Conservation (phyloP, 2,888 invertebrate species). For the Anodontia alba region DNA sequence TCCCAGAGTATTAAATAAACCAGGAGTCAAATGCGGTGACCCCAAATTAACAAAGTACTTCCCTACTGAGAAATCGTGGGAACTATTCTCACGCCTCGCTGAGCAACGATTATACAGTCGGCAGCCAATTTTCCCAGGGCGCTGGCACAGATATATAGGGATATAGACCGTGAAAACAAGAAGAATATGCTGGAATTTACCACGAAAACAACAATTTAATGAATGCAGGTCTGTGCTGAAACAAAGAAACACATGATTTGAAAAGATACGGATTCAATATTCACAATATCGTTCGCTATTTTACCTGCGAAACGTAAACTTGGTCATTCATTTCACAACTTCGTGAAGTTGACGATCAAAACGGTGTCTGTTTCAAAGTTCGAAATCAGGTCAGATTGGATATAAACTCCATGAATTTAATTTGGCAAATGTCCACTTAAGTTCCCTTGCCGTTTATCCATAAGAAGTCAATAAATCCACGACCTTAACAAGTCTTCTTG, state of each 20-base stretch:
- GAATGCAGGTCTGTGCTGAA: not conserved
- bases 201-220: not conserved
- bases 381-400: conserved; percentile 10
- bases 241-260: not conserved
- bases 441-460: conserved; percentile 9
- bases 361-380: conserved; percentile 14
- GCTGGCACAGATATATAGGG: not conserved
- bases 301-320: conserved; percentile 76
- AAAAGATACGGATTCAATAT: not conserved
- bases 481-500: conserved; percentile 38
- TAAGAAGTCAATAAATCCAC: conserved; percentile 8
- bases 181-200: no score
- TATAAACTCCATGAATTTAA: not conserved
- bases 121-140: conserved; percentile 59
- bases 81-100: conserved; percentile 61
- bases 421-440: conserved; percentile 1
- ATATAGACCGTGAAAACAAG: not conserved
- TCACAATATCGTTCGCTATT: not conserved
- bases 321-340: conserved; percentile 75
- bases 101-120: conserved; percentile 37
- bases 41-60: conserved; percentile 29
- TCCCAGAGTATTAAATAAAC: conserved; percentile 52
- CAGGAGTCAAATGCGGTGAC: conserved; percentile 20
- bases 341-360: conserved; percentile 48
- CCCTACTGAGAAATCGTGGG: conserved; percentile 46